Base-by-base conservation (phyloP, 2,797 vertebrate species). In the Amblyraja radiata region DNA sequence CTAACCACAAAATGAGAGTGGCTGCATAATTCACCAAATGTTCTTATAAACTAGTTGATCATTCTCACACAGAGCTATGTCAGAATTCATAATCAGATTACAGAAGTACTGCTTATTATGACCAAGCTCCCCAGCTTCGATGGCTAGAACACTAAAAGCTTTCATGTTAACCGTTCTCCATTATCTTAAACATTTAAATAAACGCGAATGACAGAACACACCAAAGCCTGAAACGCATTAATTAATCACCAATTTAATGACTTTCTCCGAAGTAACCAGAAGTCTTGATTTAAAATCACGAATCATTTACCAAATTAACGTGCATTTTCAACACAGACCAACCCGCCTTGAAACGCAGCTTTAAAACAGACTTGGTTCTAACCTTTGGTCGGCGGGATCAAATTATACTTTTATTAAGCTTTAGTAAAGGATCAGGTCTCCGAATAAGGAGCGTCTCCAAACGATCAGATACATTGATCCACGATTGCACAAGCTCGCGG, bases 401-500 rank as follows among this genome's bases (percentile, higher is more conserved):
- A 39, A 74, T 39, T 39, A 91, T 39, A 91, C 90, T 4, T 46
- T 46, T 46, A 18, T 13, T 88, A n/a, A 91, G 68, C 90, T 92
- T 88, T 68, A 54, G 90, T 28, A 74, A 73, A 92, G 68, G 39
- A 74, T 92, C 90, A 92, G 76, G 68, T 76, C 46, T 74, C 90
- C 10, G 46, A 92, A 39, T 58, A 92, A 74, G 68, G 71, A 92
- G 90, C 71, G 71, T 73, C 68, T 92, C 90, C 90, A 92, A n/a
- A 71, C 36, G 68, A 92, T 92, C 90, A 92, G 39, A 76, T 92
- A 54, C 11, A 92, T 92, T 76, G 90, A 92, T 76, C 39, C 71
- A 21, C 4, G 46, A 92, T 74, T 92, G 71, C 71, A 92, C 90
- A 92, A 92, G 39, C 90, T 74, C 71, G 21, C 39, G 39, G 46